These are phyloP conservation scores for Pomacea maculata DNA, from an alignment of 1,140 invertebrate species.

Conservation along the genomic window DNA sequence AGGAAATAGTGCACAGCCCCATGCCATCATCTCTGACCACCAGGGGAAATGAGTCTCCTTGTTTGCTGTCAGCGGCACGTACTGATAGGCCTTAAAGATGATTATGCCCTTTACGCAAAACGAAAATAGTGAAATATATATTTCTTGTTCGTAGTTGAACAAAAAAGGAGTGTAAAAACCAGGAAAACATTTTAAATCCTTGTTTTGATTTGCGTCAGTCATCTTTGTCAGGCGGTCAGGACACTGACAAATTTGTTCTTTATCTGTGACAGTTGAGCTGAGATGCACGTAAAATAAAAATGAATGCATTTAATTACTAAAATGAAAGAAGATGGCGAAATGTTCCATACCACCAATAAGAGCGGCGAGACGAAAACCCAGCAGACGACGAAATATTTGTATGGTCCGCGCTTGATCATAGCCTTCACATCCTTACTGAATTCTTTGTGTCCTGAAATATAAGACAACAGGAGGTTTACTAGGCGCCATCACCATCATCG, in stretches of 20 bases:
- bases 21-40: slow-evolving; percentile 80
- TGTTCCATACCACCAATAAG: slow-evolving; percentile 15
- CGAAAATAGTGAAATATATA: too few species aligned
- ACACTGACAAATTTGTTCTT: too few species aligned
- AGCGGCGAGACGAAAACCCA: slow-evolving; percentile 25
- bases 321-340: too few species aligned
- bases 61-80: slow-evolving; percentile 61
- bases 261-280: too few species aligned
- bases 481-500: neutral
- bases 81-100: slow-evolving; percentile 25
- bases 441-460: slow-evolving; percentile 9
- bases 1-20: slow-evolving; percentile 71
- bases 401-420: slow-evolving; percentile 20
- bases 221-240: too few species aligned
- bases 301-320: too few species aligned
- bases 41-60: slow-evolving; percentile 71
- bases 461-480: neutral
- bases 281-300: too few species aligned
- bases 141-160: too few species aligned
- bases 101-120: slow-evolving; percentile 12
- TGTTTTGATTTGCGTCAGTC: too few species aligned
- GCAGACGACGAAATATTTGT: slow-evolving; percentile 23
- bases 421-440: slow-evolving; percentile 22
- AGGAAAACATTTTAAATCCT: too few species aligned
- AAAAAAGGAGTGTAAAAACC: too few species aligned